phyloP scores from a whole-genome alignment of 2,888 invertebrate species.

The Sphinx pinastri region DNA sequence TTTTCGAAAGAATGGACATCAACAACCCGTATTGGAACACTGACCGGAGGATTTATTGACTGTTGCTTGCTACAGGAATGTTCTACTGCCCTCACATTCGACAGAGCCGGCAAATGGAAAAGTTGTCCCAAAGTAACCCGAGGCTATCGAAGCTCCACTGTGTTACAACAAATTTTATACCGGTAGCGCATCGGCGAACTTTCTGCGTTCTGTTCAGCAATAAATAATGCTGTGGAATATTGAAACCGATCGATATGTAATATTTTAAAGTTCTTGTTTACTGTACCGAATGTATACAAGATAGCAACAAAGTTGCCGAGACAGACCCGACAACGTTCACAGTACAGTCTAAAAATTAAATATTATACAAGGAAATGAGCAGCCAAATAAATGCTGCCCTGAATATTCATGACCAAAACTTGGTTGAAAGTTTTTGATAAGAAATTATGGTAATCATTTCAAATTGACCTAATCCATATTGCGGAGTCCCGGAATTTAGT shows the following conservation, averaged over 20 bases:
- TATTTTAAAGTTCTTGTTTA: conserved; percentile 58
- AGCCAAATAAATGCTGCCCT: conserved; percentile 54
- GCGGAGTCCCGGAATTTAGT: conserved; percentile 54
- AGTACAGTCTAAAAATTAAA: conserved; percentile 41
- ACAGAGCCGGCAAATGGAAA: conserved; percentile 62
- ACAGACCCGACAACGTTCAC: conserved; percentile 32
- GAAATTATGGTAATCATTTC: conserved; percentile 77
- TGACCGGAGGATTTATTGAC: conserved; percentile 59
- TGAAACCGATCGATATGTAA: conserved; percentile 56
- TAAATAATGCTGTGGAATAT: conserved; percentile 67
- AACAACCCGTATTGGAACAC: conserved; percentile 43
- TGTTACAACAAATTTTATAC: conserved; percentile 69
- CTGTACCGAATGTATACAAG: conserved; percentile 34
- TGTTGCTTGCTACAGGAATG: conserved; percentile 52
- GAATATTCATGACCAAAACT: conserved; percentile 70
- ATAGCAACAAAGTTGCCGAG: conserved; percentile 23
- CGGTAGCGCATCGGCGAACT: conserved; percentile 55
- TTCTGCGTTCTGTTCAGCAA: conserved; percentile 60
- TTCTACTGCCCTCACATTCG: conserved; percentile 44
- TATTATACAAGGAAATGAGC: conserved; percentile 54
- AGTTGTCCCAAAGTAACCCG: conserved; percentile 59
- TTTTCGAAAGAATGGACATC: conserved; percentile 32
- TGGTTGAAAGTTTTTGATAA: conserved; percentile 68
- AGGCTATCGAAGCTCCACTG: conserved; percentile 54
- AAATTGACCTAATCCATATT: conserved; percentile 76